A percentile compares a stretch with the other conserved stretches of the same genome.
Evolutionary conservation across 2,113 vertebrate genomes (phyloP).

Genomic region (Elephantulus edwardii): DNA sequence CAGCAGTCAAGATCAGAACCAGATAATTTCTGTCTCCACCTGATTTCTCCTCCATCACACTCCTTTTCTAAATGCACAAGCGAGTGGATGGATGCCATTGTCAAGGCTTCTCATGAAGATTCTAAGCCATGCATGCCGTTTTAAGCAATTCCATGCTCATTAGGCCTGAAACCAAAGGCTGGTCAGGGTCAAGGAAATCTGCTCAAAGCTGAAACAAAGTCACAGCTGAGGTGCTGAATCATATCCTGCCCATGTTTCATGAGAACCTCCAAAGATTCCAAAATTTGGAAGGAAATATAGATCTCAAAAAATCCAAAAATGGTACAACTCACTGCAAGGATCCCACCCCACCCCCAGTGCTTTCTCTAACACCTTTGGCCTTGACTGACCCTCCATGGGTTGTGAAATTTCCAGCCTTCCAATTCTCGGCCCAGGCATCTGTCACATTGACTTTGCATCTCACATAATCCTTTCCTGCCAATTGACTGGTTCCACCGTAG

Average conservation of each 20-base stretch:
- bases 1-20: background rate
- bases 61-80: background rate
- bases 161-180: background rate
- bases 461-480: slow-evolving; percentile 68
- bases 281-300: too few relatives aligned
- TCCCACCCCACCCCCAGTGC: background rate
- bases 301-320: too few relatives aligned
- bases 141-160: background rate
- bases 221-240: background rate
- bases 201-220: background rate
- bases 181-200: background rate
- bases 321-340: background rate
- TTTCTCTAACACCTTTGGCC: background rate
- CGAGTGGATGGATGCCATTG: too few relatives aligned
- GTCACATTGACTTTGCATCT: slow-evolving; percentile 59
- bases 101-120: background rate
- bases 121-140: background rate
- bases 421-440: background rate
- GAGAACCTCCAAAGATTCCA: too few relatives aligned
- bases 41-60: background rate
- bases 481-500: slow-evolving; percentile 36
- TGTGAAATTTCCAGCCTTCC: background rate
- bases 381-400: background rate
- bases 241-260: background rate
- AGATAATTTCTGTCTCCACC: background rate